phyloP scores from a whole-genome alignment of 2,888 invertebrate species.

The Caenorhabditis doughertyi region DNA sequence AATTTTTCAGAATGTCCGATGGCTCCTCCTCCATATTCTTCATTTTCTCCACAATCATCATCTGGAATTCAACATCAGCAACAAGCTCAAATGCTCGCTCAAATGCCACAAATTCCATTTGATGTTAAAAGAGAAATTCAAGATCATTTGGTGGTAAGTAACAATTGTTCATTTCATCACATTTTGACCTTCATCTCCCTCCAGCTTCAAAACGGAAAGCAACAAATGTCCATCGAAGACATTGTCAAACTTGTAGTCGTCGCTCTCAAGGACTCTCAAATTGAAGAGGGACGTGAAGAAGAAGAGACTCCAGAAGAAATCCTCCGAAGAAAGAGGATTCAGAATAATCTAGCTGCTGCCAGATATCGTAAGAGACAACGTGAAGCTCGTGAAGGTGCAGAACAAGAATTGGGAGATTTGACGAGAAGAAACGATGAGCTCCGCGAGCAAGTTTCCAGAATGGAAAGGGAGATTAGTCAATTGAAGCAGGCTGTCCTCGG shows the following conservation, averaged over 20 bases:
- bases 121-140: constrained; percentile 61
- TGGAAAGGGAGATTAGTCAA: constrained; percentile 63
- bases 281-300: constrained; percentile 54
- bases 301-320: constrained; percentile 77
- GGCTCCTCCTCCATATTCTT: constrained; percentile 64
- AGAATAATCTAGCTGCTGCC: constrained; percentile 81
- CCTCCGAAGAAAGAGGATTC: constrained; percentile 75
- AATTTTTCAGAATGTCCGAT: constrained; percentile 54
- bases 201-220: constrained; percentile 43
- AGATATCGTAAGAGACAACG: constrained; percentile 78
- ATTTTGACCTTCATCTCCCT: constrained; percentile 3
- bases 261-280: constrained; percentile 72
- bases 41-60: constrained; percentile 28
- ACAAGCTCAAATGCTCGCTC: not conserved
- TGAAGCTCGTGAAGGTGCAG: constrained; percentile 70
- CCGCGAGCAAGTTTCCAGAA: constrained; percentile 52
- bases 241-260: constrained; percentile 77
- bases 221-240: constrained; percentile 73
- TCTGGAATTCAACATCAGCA: constrained; percentile 18
- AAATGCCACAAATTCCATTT: constrained; percentile 32
- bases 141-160: constrained; percentile 55
- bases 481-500: constrained; percentile 65
- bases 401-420: constrained; percentile 71
- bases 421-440: constrained; percentile 72
- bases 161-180: not conserved